Conservation (phyloP, 2,888 invertebrate genomes). For the Tetropium fuscum region DNA sequence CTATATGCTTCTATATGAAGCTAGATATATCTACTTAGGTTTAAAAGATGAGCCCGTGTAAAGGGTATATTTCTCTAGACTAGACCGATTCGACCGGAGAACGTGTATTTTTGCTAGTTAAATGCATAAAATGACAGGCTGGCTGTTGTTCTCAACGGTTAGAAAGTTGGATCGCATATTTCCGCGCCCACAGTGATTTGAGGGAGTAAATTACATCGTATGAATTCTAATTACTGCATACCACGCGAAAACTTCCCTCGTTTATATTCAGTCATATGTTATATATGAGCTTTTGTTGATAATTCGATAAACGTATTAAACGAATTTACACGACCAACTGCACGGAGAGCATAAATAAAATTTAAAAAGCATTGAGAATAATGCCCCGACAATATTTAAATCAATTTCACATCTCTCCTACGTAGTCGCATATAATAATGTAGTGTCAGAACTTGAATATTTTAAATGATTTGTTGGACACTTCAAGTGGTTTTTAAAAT, state of each 20-base stretch:
- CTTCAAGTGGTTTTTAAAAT: constrained; percentile 26
- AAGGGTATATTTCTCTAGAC: too few relatives aligned
- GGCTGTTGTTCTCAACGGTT: constrained; percentile 26
- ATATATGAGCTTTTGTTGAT: constrained; percentile 48
- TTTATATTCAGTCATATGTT: constrained; percentile 27
- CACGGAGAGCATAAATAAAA: constrained; percentile 18
- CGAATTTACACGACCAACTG: constrained; percentile 12
- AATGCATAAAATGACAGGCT: constrained; percentile 13
- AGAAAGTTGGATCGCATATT: constrained; percentile 34
- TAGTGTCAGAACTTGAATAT: constrained; percentile 38
- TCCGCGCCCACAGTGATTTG: constrained; percentile 38
- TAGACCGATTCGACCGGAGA: too few relatives aligned
- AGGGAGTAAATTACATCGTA: constrained; percentile 39
- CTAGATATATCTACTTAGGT: too few relatives aligned
- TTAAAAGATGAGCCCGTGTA: too few relatives aligned
- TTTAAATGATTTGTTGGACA: constrained; percentile 30
- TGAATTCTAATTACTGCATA: constrained; percentile 43
- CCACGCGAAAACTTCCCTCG: constrained; percentile 38
- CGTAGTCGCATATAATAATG: constrained; percentile 36
- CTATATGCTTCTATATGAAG: too few relatives aligned
- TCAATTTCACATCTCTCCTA: constrained; percentile 38
- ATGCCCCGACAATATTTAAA: constrained; percentile 26
- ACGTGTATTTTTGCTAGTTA: neutral
- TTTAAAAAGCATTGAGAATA: constrained; percentile 24
- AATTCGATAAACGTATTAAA: constrained; percentile 35